Base-by-base conservation (phyloP, 2,113 vertebrate genomes). In the Hymenochirus boettgeri region DNA sequence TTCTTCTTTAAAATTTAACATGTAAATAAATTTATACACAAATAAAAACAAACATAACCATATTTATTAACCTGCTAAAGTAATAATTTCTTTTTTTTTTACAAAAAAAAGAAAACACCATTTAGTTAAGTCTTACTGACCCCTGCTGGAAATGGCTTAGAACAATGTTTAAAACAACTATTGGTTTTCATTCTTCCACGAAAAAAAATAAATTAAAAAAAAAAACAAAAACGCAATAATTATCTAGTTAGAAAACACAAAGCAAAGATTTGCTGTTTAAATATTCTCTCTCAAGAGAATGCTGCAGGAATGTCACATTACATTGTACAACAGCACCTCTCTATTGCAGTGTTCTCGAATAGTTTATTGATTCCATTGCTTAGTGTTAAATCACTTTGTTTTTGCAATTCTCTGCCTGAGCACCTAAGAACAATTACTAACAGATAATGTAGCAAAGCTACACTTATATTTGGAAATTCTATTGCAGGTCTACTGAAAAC, bases 291-390 rank as follows among this genome's bases (percentile, higher is more conserved):
- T 86, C 84, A 79, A 84, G 85, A 85, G 83, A 83, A 77, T 84
- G 80, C 84, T 83, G 80, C 76, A 78, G 74, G 76, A 61, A 75
- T 77, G 82, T 79, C 83, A 88, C 82, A 86, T 88, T 89, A 88
- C 81, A 83, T 81, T 77, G 77, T 86, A 85, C 86, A 89, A 85
- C 86, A 88, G 80, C 74, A 74, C 73, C 78, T 35, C 33, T 35
- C 33, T 35, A 35, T 35, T 12, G 33, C 33, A 35, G 33, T 11
- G 33, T 35, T 18, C 42, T n/a, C 18, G 42, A 46, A 46, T 18
- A 46, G 42, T 8, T 19, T 46, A 46, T 46, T 35, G 33, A 35
- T 35, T 46, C 17, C 15, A 46, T 46, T 46, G 42, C 42, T 46
- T n/a, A 46, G 42, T 46, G 42, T 46, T 46, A 46, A 46, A 46